Conservation (phyloP, 2,888 invertebrate species). For the Hipparchia semele region DNA sequence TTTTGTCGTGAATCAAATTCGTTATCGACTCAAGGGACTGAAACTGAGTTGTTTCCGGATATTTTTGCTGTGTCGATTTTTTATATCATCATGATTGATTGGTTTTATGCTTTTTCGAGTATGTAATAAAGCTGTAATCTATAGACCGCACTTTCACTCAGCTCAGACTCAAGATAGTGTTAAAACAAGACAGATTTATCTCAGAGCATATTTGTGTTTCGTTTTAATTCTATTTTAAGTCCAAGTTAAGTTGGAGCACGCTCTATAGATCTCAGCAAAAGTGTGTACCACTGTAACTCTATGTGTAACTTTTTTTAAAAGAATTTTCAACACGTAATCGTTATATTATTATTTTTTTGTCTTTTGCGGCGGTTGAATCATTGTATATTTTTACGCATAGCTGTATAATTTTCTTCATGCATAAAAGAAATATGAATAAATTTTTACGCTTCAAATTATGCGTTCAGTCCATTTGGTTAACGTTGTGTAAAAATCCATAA, state of each 20-base stretch:
- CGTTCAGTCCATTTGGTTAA: conserved; percentile 8
- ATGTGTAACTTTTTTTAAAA: no score
- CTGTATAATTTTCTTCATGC: conserved; percentile 6
- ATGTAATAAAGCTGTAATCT: no score
- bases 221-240: no score
- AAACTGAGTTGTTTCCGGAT: conserved; percentile 4
- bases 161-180: no score
- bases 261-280: no score
- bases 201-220: no score
- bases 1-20: conserved; percentile 17
- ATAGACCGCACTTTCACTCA: no score
- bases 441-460: conserved; percentile 2
- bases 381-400: conserved; percentile 1
- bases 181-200: no score
- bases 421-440: conserved; percentile 24
- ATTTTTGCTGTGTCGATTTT: not conserved
- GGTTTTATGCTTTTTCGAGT: not conserved
- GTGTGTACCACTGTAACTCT: no score
- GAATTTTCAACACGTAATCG: no score
- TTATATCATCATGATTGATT: not conserved
- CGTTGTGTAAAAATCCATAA: conserved; percentile 19
- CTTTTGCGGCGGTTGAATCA: not conserved
- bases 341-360: not conserved
- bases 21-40: not conserved
- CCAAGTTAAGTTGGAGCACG: no score